Percentiles rank a stretch among this genome's conserved stretches.
Evolutionary conservation across 64 coral and sea anemone species (phyloP).

Genomic region (Actinia equina): DNA sequence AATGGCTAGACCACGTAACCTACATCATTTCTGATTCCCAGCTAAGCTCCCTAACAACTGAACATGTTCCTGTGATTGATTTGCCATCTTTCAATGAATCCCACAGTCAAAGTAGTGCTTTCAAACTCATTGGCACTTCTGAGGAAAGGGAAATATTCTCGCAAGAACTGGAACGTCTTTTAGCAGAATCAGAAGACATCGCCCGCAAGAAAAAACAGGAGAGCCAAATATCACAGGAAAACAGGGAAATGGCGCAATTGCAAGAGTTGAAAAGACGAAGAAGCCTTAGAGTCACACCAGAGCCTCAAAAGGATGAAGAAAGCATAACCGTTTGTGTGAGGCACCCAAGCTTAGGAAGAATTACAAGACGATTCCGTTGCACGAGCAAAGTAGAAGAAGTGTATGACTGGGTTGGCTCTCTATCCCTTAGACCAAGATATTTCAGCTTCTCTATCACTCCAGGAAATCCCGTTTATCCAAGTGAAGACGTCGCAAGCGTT

Average conservation of each 20-base stretch:
- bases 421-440: constrained; percentile 4
- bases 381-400: constrained; percentile 17
- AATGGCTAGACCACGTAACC: too few relatives aligned
- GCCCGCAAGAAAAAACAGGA: background rate
- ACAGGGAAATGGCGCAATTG: background rate
- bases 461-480: background rate
- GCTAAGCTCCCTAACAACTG: background rate
- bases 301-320: background rate
- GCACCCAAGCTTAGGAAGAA: constrained; percentile 17
- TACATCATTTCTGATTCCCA: too few relatives aligned
- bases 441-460: constrained; percentile 9
- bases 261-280: background rate
- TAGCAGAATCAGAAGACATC: background rate
- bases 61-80: background rate
- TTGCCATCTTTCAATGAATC: background rate
- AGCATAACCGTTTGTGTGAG: constrained; percentile 10
- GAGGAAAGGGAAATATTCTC: background rate
- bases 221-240: background rate
- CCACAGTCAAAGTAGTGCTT: background rate
- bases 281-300: background rate
- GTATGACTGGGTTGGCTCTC: constrained; percentile 49
- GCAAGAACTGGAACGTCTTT: background rate
- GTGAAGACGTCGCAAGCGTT: background rate
- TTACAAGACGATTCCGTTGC: background rate
- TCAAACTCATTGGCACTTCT: background rate